These are phyloP conservation scores for Mus spicilegus DNA, from an alignment of 2,113 vertebrate species.

Conservation along the genomic window DNA sequence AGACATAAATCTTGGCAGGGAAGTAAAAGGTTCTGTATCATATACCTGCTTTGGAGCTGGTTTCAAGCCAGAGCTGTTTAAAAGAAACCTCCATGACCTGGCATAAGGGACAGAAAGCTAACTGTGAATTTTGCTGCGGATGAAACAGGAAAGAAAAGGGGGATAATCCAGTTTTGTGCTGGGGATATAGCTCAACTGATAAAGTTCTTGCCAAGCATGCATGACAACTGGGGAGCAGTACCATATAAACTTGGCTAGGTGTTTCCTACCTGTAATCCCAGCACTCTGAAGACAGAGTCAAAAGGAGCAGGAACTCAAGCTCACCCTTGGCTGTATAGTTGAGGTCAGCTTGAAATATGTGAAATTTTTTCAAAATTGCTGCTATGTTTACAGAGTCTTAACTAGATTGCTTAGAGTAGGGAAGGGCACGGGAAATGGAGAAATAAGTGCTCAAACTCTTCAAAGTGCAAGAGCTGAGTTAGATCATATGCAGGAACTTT, in stretches of 20 bases:
- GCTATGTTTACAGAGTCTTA: neutral
- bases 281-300: neutral
- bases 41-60: neutral
- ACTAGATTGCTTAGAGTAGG: neutral
- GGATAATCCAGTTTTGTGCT: neutral
- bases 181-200: neutral
- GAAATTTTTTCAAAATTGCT: neutral
- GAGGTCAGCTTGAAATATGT: neutral
- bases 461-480: neutral
- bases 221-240: neutral
- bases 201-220: neutral
- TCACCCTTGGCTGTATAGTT: neutral
- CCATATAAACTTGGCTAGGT: neutral
- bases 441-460: neutral
- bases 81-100: neutral
- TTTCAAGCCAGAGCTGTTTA: neutral
- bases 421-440: neutral
- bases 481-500: neutral
- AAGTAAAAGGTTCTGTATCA: neutral
- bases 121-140: neutral
- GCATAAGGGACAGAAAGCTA: neutral
- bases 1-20: neutral
- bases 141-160: neutral
- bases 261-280: neutral
- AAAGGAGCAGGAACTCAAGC: neutral